A percentile compares a stretch with the other conserved stretches of the same genome.
phyloP scores from a whole-genome alignment of 2,797 vertebrate genomes.

The Eremophila alpestris region DNA sequence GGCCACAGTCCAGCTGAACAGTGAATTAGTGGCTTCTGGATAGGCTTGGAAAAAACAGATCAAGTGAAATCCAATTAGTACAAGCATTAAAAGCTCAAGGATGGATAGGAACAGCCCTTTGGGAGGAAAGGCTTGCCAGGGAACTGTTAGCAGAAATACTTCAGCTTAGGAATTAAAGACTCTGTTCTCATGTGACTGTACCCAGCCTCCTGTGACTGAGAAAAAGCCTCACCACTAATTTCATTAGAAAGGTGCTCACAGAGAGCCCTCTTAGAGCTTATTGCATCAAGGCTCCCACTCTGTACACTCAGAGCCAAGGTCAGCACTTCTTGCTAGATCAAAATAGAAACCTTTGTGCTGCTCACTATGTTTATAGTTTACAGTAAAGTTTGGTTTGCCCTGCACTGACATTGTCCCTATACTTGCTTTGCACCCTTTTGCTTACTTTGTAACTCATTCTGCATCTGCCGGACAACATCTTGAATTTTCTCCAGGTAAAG shows the following conservation, averaged over 20 bases:
- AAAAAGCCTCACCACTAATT: background rate
- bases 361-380: background rate
- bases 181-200: background rate
- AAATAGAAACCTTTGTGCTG: background rate
- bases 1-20: background rate
- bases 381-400: background rate
- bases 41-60: background rate
- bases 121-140: background rate
- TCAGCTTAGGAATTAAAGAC: background rate
- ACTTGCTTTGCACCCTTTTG: background rate
- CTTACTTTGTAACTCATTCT: conserved; percentile 86
- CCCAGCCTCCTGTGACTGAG: background rate
- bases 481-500: conserved; percentile 75
- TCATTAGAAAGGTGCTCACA: background rate
- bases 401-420: background rate
- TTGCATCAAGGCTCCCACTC: background rate
- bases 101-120: background rate
- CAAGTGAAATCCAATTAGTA: background rate
- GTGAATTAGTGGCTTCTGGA: background rate
- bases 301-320: background rate
- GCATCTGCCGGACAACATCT: conserved; percentile 76
- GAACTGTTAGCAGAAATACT: background rate
- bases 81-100: background rate
- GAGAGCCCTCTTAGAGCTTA: background rate
- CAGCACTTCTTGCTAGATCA: background rate